A percentile compares a stretch with the other conserved stretches of the same genome.
These are phyloP conservation scores for Meriones psammophilus DNA, from an alignment of 2,797 vertebrate species.

Conservation along the genomic window DNA sequence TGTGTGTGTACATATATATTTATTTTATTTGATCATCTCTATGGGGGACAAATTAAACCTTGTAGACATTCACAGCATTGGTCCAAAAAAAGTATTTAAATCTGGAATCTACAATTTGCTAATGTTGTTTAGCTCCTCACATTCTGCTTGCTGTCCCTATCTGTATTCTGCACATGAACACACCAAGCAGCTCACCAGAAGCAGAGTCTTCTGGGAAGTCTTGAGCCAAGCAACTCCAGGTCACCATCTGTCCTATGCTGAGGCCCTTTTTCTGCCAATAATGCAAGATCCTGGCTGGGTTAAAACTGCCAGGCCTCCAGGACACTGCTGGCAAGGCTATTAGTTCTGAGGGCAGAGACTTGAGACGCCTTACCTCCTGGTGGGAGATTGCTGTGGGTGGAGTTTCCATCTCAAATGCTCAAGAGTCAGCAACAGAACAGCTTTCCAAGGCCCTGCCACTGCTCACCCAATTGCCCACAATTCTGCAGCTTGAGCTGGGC, in stretches of 20 bases:
- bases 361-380: not conserved
- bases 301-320: not conserved
- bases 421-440: not conserved
- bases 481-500: not conserved
- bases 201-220: not conserved
- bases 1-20: not conserved
- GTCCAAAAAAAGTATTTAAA: not conserved
- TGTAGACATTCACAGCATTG: not conserved
- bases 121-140: not conserved
- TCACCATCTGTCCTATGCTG: not conserved
- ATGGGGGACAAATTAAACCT: not conserved
- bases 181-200: not conserved
- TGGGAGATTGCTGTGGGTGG: not conserved
- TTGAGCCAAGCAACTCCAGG: not conserved
- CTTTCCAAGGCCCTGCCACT: not conserved
- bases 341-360: not conserved
- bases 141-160: not conserved
- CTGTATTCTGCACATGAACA: not conserved
- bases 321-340: not conserved
- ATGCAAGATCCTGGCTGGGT: not conserved
- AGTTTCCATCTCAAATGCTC: not conserved
- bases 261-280: not conserved
- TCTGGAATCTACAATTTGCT: not conserved
- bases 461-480: not conserved
- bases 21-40: conserved; percentile 10